Percentiles rank a stretch among this genome's conserved stretches.
Evolutionary conservation across 1,140 invertebrate genomes (phyloP).

Genomic region (Drosophila suzukii): DNA sequence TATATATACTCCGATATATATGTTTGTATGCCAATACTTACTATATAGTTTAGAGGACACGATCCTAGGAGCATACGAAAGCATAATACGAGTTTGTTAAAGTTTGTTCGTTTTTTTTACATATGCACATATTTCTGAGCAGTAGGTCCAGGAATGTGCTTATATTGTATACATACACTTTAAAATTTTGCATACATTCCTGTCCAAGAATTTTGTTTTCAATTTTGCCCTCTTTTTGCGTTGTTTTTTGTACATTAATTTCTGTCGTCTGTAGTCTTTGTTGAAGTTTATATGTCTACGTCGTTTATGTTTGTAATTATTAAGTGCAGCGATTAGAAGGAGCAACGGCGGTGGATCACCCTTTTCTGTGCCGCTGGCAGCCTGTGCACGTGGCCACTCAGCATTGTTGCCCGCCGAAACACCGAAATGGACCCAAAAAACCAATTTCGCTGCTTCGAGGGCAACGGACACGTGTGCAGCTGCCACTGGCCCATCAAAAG

Average conservation of each 20-base stretch:
- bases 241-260: conserved; percentile 45
- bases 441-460: conserved; percentile 66
- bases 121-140: conserved; percentile 39
- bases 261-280: conserved; percentile 57
- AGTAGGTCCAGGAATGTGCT: conserved; percentile 38
- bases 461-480: conserved; percentile 45
- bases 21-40: conserved; percentile 65
- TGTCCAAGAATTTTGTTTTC: conserved; percentile 57
- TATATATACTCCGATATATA: conserved; percentile 38
- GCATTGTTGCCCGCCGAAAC: conserved; percentile 64
- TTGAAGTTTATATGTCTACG: conserved; percentile 49
- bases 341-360: conserved; percentile 14
- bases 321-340: conserved; percentile 40
- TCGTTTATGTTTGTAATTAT: conserved; percentile 61
- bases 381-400: conserved; percentile 45
- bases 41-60: conserved; percentile 75
- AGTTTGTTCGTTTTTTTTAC: conserved; percentile 67
- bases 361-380: conserved; percentile 48
- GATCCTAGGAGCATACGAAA: conserved; percentile 65
- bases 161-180: conserved; percentile 44
- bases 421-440: conserved; percentile 52
- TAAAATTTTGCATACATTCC: conserved; percentile 70
- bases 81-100: conserved; percentile 77
- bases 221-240: conserved; percentile 6
- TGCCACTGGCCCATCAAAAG: conserved; percentile 50